These are phyloP conservation scores for Clarias macrocephalus DNA, from an alignment of 2,113 vertebrate species.

Conservation along the genomic window DNA sequence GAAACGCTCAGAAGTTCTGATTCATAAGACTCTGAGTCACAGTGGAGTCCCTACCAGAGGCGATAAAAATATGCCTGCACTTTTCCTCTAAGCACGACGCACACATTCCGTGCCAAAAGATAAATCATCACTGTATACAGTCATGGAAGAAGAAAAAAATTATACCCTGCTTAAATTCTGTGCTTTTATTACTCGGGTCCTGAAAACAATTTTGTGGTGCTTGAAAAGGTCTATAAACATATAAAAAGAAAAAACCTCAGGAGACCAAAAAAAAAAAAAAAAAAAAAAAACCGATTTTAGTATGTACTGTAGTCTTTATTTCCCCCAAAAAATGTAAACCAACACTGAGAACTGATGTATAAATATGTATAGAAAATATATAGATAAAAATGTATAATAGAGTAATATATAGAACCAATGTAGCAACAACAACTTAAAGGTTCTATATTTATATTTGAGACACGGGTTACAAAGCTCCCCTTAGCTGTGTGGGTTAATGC, in stretches of 20 bases:
- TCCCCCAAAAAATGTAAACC: too few relatives aligned
- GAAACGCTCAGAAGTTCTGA: neutral
- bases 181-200: neutral
- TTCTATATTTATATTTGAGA: too few relatives aligned
- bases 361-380: too few relatives aligned
- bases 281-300: neutral
- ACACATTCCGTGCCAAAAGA: slow-evolving; percentile 10
- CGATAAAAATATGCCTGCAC: neutral
- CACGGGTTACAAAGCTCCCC: too few relatives aligned
- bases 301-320: neutral
- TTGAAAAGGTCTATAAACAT: neutral
- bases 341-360: too few relatives aligned
- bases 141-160: neutral
- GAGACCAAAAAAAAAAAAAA: too few relatives aligned
- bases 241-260: neutral
- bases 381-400: neutral
- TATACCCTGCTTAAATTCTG: neutral
- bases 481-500: too few relatives aligned
- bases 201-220: neutral
- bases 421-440: neutral
- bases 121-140: neutral
- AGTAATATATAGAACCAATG: neutral
- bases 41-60: neutral
- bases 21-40: neutral
- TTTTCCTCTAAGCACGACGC: neutral